Base-by-base conservation (phyloP, 2,113 vertebrate genomes). In the Phoenicopterus ruber region DNA sequence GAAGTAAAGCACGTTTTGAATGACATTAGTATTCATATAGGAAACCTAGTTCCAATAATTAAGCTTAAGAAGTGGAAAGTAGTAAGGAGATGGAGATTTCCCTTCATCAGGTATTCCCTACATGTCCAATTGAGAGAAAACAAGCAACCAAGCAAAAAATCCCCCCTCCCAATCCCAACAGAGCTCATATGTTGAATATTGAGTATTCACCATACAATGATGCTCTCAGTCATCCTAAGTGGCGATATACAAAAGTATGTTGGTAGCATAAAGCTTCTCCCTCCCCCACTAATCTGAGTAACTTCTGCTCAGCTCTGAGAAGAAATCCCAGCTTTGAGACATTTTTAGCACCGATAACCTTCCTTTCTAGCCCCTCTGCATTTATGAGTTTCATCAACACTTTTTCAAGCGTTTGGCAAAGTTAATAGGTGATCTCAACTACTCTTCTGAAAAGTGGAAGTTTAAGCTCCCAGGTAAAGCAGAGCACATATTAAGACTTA, bases 401-500 rank as follows among this genome's bases (percentile, higher is more conserved):
- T 4, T 55, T 94, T 88, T 62, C 62, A 85, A 86, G 36, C 5
- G 2, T 87, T 91, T 95, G 86, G 49, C 62, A 62, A 62, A 87
- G 22, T 65, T 79, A 76, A n/a, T 54, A 91, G 38, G 17, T 94
- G 65, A 91, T 87, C 28, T 93, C 70, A 94, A 46, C 58, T 73
- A 57, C 14, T 79, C 28, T 66, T 86, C 63, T 80, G 55, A 77
- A 70, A 87, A 89, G 38, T 57, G 70, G 63, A 92, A 95, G 22
- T 82, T 87, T 89, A 96, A 91, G 52, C 73, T 94, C 47, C 83
- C 65, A 95, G 12, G 70, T 79, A 95, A 79, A 79, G 88, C 96
- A 97, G 95, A 94, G 89, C 82, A 95, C 95, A 90, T 93, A 95
- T 82, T 97, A 91, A 96, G 96, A 97, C 97, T 97, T 97, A 93